Conservation (phyloP, 2,113 vertebrate genomes). For the Passer montanus region DNA sequence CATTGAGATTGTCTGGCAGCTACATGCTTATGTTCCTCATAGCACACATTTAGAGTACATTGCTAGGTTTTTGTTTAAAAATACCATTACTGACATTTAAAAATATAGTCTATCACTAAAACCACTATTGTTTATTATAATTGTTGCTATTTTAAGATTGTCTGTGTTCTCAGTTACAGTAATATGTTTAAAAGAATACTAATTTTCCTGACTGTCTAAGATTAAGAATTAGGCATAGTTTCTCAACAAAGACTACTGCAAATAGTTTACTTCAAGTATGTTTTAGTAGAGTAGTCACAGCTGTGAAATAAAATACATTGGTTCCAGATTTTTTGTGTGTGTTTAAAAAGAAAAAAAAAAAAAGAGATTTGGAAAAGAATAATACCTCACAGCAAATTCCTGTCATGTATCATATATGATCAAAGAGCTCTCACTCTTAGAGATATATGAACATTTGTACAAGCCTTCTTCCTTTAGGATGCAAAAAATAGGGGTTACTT, state of each 20-base stretch:
- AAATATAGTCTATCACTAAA: conserved; percentile 9
- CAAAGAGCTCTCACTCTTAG: neutral
- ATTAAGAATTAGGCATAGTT: neutral
- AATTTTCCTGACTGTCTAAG: neutral
- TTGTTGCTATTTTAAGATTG: conserved; percentile 13
- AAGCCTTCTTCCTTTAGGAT: neutral
- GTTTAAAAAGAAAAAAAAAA: neutral
- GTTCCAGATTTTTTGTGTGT: neutral
- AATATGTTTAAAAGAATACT: neutral
- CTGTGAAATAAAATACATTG: neutral
- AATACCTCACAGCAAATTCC: neutral
- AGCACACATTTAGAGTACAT: neutral
- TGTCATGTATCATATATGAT: neutral
- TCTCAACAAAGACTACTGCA: neutral
- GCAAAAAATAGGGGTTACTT: neutral
- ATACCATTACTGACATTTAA: conserved; percentile 36
- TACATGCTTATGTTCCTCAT: neutral
- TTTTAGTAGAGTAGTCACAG: neutral
- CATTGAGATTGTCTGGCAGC: neutral
- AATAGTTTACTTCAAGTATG: neutral
- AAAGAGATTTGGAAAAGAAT: neutral
- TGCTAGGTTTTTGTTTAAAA: conserved; percentile 41
- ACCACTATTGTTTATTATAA: conserved; percentile 18
- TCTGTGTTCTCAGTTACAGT: neutral
- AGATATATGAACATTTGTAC: neutral